Conservation (phyloP, 2,113 vertebrate genomes). For the Noctilio leporinus region DNA sequence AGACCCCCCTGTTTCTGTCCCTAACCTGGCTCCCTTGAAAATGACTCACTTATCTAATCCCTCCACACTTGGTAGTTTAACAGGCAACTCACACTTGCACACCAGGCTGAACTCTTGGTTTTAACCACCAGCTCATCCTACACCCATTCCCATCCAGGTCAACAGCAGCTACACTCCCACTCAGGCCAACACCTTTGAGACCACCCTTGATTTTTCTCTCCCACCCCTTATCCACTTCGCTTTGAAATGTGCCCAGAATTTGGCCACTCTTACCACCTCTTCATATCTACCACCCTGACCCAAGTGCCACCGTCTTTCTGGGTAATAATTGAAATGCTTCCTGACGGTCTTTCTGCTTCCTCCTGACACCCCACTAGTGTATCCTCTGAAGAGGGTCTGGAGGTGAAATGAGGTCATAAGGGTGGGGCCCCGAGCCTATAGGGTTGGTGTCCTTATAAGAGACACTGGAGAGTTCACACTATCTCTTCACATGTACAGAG, state of each 20-base stretch:
- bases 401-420: neutral
- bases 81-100: neutral
- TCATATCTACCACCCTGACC: neutral
- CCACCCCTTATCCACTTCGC: no score
- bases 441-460: neutral
- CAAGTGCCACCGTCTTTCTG: neutral
- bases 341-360: neutral
- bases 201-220: neutral
- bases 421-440: neutral
- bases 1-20: neutral
- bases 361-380: neutral
- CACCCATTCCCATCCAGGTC: neutral
- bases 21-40: neutral
- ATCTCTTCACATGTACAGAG: neutral
- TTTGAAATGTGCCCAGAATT: neutral
- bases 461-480: neutral
- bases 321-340: neutral
- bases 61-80: neutral
- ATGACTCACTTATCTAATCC: neutral
- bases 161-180: rapidly evolving
- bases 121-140: no score
- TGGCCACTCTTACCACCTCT: neutral
- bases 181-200: neutral
- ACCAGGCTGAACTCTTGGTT: neutral
- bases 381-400: neutral